Evolutionary conservation across 2,113 vertebrate species (phyloP).

Genomic region (rat (Rattus norvegicus)): DNA sequence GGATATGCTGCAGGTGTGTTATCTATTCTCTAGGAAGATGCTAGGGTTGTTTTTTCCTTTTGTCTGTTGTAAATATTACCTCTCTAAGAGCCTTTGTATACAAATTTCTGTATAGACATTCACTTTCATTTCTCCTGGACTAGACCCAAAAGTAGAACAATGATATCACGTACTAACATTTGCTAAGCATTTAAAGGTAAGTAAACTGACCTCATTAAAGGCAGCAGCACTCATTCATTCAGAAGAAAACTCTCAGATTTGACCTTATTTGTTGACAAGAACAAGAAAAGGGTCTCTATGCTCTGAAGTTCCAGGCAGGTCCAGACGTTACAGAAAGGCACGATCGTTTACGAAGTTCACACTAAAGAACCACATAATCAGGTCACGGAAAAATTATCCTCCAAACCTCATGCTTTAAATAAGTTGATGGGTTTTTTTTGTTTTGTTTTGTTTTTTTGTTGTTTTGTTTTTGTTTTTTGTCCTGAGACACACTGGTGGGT

Average conservation of each 20-base stretch:
- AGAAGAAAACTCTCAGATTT: neutral
- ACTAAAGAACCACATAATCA: neutral
- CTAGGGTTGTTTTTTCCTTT: neutral
- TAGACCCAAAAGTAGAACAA: neutral
- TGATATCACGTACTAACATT: neutral
- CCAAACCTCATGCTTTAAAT: neutral
- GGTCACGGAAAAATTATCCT: neutral
- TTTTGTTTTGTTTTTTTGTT: neutral
- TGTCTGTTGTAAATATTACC: neutral
- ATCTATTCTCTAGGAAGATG: neutral
- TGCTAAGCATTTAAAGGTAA: conserved; percentile 31
- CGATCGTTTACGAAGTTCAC: neutral
- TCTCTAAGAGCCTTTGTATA: neutral
- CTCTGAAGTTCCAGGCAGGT: neutral
- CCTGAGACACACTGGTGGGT: neutral
- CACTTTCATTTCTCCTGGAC: conserved; percentile 13
- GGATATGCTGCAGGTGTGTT: neutral
- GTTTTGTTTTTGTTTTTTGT: neutral
- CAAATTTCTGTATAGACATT: neutral
- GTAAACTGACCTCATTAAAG: neutral
- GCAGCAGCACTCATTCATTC: neutral
- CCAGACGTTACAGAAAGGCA: too few relatives aligned
- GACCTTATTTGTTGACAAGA: neutral
- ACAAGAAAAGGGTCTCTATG: neutral
- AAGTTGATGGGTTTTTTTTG: neutral